Evolutionary conservation across 2,113 vertebrate species (phyloP).

Genomic region (Aspiorhynchus laticeps): DNA sequence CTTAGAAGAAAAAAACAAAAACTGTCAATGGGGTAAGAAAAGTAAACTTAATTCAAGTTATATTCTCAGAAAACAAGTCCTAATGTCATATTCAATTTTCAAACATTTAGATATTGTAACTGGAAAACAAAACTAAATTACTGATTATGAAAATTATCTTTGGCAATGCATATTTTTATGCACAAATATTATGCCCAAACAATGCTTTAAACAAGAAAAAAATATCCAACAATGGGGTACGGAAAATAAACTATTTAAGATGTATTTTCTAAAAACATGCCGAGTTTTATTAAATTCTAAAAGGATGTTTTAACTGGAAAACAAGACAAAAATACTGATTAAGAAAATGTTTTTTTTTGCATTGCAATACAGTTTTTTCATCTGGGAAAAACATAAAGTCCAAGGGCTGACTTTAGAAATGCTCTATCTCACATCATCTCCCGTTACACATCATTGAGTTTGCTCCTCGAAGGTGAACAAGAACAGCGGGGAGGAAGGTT

Average conservation of each 20-base stretch:
- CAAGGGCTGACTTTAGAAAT: neutral
- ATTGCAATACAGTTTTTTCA: neutral
- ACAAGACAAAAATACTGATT: neutral
- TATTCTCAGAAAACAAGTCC: neutral
- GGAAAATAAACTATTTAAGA: neutral
- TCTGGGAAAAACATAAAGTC: neutral
- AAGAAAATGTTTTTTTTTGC: neutral
- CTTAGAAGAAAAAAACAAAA: neutral
- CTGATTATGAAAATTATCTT: neutral
- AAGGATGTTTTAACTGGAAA: neutral
- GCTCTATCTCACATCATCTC: neutral
- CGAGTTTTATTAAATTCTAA: neutral
- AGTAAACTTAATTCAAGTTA: conserved; percentile 3
- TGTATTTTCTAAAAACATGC: neutral
- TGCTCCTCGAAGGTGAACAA: conserved; percentile 2
- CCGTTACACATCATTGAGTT: conserved; percentile 22
- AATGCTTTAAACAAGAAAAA: neutral
- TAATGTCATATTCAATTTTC: neutral
- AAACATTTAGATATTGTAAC: neutral
- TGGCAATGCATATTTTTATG: neutral
- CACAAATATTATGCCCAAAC: neutral
- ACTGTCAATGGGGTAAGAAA: neutral
- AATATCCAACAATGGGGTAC: neutral
- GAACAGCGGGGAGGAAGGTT: conserved; percentile 1
- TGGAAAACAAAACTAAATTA: neutral